Percentiles rank a stretch among this genome's conserved stretches.
phyloP scores from a whole-genome alignment of 2,888 invertebrate species.

The Drosophila antonietae region DNA sequence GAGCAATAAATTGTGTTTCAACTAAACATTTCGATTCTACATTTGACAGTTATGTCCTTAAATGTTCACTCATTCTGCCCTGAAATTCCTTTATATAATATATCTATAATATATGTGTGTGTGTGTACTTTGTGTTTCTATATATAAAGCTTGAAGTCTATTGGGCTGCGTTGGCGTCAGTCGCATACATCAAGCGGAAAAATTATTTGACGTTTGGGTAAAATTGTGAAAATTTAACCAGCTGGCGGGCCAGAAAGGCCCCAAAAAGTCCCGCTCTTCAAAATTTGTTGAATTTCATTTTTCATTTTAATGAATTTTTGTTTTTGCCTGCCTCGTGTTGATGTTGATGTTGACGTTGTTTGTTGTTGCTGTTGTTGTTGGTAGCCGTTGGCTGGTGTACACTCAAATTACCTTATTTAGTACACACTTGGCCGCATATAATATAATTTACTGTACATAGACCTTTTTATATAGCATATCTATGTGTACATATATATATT shows the following conservation, averaged over 20 bases:
- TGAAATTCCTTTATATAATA: not conserved
- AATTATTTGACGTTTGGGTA: constrained; percentile 64
- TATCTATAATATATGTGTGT: not conserved
- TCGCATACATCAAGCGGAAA: constrained; percentile 60
- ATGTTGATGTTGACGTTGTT: constrained; percentile 44
- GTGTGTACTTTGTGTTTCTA: constrained; percentile 13
- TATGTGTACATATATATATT: constrained; percentile 19
- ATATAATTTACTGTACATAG: constrained; percentile 81
- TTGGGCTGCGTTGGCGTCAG: constrained; percentile 28
- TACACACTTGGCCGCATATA: constrained; percentile 75
- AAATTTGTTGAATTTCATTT: constrained; percentile 78
- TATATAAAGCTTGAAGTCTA: constrained; percentile 16
- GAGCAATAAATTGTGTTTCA: not conserved
- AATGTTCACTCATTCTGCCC: not conserved
- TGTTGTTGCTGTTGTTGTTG: constrained; percentile 36
- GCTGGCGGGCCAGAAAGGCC: constrained; percentile 21
- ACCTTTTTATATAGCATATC: constrained; percentile 61
- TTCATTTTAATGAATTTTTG: constrained; percentile 80
- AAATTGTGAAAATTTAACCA: constrained; percentile 62
- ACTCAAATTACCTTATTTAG: constrained; percentile 83
- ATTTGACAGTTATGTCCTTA: constrained; percentile 12
- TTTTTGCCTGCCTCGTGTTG: constrained; percentile 46
- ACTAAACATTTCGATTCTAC: constrained; percentile 29
- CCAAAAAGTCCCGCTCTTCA: constrained; percentile 57
- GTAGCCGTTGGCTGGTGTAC: constrained; percentile 56